Evolutionary conservation across 2,113 vertebrate species (phyloP), one percentile per base, ranked within the genome.

Genomic region (Salminus brasiliensis): DNA sequence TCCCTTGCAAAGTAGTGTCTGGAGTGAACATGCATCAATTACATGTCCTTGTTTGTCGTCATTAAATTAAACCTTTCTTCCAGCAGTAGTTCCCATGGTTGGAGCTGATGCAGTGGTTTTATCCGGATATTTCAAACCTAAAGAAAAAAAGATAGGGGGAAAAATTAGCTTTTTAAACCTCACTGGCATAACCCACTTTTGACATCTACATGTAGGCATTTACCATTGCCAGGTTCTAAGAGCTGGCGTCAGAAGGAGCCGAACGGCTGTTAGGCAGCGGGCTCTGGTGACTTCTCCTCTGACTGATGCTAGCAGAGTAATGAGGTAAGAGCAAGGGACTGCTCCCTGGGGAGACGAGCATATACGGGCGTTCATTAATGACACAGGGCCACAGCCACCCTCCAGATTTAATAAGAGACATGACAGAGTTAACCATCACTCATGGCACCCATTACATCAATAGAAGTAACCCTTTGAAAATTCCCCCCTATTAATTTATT

Each of bases 221-320:
- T 82, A 86, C 82, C 84, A 57, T 36, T 43, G 59, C 8, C 71
- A 41, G 21, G 86, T 76, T 84, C 95, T 87, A 98, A 84, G 89
- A 90, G 77, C 89, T 95, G 87, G 97, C 95, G 85, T 98, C 96
- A 78, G 93, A 88, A 82, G 93, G 90, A 67, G 93, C 93, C 69
- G 92, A 94, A 90, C 92, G 91, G 34, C 93, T 82, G n/a, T 81
- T 94, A 29, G 91, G 89, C 83, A 92, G 81, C 0, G 92, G 88
- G 73, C 86, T 89, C 66, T 94, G 87, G 0, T 90, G 92, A 79
- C 89, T 94, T 77, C 95, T 91, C 90, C 94, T 96, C 55, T 93
- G 95, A 21, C 94, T 91, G 85, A 92, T 70, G 2, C 83, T 90
- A 86, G 79, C 88, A 10, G 94, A 10, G 60, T 95, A 87, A 74